phyloP scores from a whole-genome alignment of 2,113 vertebrate genomes.

The Lampris megalopsis region DNA sequence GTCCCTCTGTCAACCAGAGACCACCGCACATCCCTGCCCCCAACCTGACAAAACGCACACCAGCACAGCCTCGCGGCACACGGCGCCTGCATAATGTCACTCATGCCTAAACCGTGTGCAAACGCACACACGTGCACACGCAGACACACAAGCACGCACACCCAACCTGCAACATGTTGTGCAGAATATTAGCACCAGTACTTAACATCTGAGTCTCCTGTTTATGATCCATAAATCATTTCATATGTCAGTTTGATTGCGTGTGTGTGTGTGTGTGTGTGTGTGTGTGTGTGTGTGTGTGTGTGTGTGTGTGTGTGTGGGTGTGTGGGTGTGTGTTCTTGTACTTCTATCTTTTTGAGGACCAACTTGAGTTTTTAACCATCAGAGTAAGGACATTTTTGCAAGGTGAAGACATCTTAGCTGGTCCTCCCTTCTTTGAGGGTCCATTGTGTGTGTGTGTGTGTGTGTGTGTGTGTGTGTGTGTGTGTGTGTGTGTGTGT shows the following conservation, averaged over 20 bases:
- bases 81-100: slow-evolving; percentile 58
- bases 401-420: too few relatives aligned
- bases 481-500: not conserved
- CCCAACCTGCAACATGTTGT: slow-evolving; percentile 27
- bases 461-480: not conserved
- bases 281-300: not conserved
- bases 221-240: too few relatives aligned
- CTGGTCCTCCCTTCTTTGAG: too few relatives aligned
- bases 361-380: too few relatives aligned
- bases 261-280: slow-evolving; percentile 15
- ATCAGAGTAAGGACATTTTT: too few relatives aligned
- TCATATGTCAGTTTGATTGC: not conserved
- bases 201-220: too few relatives aligned
- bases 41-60: not conserved
- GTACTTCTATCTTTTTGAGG: too few relatives aligned
- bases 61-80: slow-evolving; percentile 27
- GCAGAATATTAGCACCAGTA: too few relatives aligned
- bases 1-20: slow-evolving; percentile 17
- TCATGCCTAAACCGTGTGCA: not conserved
- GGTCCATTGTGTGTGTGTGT: not conserved
- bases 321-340: not conserved
- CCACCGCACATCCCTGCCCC: slow-evolving; percentile 7
- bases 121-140: slow-evolving; percentile 9
- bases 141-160: slow-evolving; percentile 19
- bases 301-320: not conserved